Percentiles rank a stretch among this genome's conserved stretches.
These are phyloP conservation scores for Galeopsomyia nigrocyanea DNA, from an alignment of 2,888 invertebrate genomes.

Conservation along the genomic window DNA sequence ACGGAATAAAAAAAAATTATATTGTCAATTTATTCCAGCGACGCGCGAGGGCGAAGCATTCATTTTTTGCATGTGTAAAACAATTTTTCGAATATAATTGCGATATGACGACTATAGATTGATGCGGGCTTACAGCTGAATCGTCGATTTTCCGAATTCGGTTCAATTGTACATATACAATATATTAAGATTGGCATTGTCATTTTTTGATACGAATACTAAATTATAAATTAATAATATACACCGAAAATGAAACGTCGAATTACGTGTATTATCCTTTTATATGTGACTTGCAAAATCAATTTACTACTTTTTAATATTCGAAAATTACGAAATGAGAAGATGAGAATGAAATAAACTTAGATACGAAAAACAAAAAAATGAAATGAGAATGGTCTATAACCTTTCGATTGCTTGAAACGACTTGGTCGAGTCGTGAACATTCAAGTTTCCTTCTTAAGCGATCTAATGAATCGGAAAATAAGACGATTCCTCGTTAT, in stretches of 20 bases:
- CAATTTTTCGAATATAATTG: constrained; percentile 4
- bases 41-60: constrained; percentile 6
- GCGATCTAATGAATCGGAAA: constrained; percentile 25
- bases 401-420: too few species aligned
- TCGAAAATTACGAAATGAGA: too few species aligned
- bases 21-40: constrained; percentile 29
- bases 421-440: too few species aligned
- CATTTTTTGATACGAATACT: constrained; percentile 14
- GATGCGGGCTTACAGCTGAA: constrained; percentile 25
- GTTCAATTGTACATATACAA: background rate
- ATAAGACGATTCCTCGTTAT: constrained; percentile 16
- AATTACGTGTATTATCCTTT: too few species aligned
- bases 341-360: too few species aligned
- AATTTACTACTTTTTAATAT: too few species aligned
- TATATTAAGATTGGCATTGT: background rate
- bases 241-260: background rate
- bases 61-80: constrained; percentile 27
- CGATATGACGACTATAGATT: background rate
- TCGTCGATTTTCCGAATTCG: constrained; percentile 30
- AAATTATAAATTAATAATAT: constrained; percentile 5
- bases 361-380: too few species aligned
- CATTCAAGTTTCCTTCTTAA: too few species aligned
- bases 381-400: too few species aligned
- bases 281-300: too few species aligned
- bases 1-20: constrained; percentile 8